phyloP scores from a whole-genome alignment of 2,797 vertebrate genomes.

The Podargus strigoides region DNA sequence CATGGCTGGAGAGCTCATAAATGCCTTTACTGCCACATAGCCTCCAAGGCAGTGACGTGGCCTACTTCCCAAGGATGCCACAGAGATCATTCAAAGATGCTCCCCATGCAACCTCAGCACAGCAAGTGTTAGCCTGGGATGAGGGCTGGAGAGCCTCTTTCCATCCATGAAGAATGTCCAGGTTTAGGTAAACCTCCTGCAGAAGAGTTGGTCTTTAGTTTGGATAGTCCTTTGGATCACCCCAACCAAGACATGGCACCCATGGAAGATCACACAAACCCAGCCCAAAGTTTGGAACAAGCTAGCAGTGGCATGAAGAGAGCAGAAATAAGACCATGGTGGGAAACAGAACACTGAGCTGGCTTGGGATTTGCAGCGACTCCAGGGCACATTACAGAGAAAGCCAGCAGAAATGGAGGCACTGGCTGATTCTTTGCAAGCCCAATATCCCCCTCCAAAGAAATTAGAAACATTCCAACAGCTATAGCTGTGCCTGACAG shows the following conservation, averaged over 20 bases:
- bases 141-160: neutral
- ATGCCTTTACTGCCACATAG: neutral
- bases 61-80: neutral
- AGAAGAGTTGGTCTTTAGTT: neutral
- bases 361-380: neutral
- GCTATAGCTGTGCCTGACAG: constrained; percentile 56
- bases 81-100: neutral
- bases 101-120: neutral
- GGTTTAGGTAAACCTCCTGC: neutral
- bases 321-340: neutral
- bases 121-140: neutral
- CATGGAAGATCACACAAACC: neutral
- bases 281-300: neutral
- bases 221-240: neutral
- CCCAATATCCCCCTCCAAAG: constrained; percentile 15
- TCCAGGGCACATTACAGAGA: neutral
- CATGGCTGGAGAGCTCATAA: neutral
- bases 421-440: neutral
- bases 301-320: fast-evolving
- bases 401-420: neutral
- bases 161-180: neutral
- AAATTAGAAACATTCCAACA: constrained; percentile 62
- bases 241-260: fast-evolving
- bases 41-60: neutral
- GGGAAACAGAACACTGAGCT: neutral